Evolutionary conservation across 2,888 invertebrate species (phyloP), one percentile per base, ranked within the genome.

Genomic region (Macaria liturata): DNA sequence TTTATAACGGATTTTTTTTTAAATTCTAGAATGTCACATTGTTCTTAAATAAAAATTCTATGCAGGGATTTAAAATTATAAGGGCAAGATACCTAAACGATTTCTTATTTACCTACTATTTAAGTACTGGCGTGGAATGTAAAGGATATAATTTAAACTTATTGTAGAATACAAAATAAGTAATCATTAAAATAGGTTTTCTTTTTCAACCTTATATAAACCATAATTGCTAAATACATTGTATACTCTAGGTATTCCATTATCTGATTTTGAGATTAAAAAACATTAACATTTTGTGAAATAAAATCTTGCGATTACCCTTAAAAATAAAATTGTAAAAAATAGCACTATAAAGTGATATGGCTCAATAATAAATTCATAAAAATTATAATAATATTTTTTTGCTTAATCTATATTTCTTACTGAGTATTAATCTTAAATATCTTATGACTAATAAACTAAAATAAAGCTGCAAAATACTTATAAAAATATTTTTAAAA

Each of bases 51-150:
- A 39, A 39, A 39, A 7, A 39, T 39, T 5, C 5, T 7, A 7
- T 5, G 39, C 39, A 49, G 50, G 40, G 39, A 20, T 7, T 37
- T 40, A 49, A 9, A 32, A 42, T 8, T 32, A 39, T n/a, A 47
- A 8, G 9, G 20, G 39, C 30, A 39, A 9, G 5, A 44, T 31
- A 7, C 9, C 20, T 32, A 20, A 46, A 20, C 1, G 20, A 1
- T 20, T 39, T 9, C n/a, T 39, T 9, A 2, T 43, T 39, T 37
- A n/a, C 62, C 54, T 64, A 66, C 74, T 86, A 88, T 74, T 88
- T 88, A 88, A 88, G 88, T 88, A 88, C 88, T 81, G 79, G 73
- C 66, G 70, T 79, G 83, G 83, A 86, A 85, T 86, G 83, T 75
- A 65, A 37, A 37, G 34, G 7, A 37, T 37, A 37, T 37, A 37